These are phyloP conservation scores for Lacerta viridis DNA, from an alignment of 2,797 vertebrate species.

Conservation along the genomic window DNA sequence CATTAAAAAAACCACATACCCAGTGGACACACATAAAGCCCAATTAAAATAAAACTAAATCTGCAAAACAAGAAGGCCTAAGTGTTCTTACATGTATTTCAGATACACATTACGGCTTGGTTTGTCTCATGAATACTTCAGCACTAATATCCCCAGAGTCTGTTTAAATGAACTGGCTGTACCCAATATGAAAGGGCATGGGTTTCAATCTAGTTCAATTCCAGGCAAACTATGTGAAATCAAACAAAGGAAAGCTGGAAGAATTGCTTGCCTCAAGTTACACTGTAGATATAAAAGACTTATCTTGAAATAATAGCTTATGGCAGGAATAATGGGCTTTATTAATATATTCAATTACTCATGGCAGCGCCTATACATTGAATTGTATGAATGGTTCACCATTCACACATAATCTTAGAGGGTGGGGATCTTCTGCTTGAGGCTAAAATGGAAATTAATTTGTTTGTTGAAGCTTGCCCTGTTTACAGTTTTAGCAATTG, in stretches of 20 bases:
- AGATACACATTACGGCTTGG: not conserved
- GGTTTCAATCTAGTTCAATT: slow-evolving; percentile 11
- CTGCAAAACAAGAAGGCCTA: not conserved
- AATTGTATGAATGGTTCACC: not conserved
- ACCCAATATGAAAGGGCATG: slow-evolving; percentile 7
- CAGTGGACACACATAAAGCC: not conserved
- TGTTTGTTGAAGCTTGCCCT: slow-evolving; percentile 20
- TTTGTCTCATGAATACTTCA: not conserved
- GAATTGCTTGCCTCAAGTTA: not conserved
- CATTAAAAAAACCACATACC: slow-evolving; percentile 15
- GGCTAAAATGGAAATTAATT: slow-evolving; percentile 39
- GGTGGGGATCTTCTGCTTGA: slow-evolving; percentile 27
- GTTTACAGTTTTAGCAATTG: slow-evolving; percentile 17
- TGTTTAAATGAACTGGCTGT: not conserved
- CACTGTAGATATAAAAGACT: not conserved
- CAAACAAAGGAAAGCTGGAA: slow-evolving; percentile 9
- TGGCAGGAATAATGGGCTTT: slow-evolving; percentile 12
- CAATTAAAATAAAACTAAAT: not conserved
- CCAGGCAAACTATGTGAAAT: not conserved
- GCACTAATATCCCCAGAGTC: not conserved
- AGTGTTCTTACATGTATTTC: slow-evolving; percentile 4
- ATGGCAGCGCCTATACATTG: not conserved
- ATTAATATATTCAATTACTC: slow-evolving; percentile 18
- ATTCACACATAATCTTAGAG: slow-evolving; percentile 20
- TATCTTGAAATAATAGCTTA: not conserved